Conservation (phyloP, 1,140 invertebrate species). For the Tenebrio molitor region DNA sequence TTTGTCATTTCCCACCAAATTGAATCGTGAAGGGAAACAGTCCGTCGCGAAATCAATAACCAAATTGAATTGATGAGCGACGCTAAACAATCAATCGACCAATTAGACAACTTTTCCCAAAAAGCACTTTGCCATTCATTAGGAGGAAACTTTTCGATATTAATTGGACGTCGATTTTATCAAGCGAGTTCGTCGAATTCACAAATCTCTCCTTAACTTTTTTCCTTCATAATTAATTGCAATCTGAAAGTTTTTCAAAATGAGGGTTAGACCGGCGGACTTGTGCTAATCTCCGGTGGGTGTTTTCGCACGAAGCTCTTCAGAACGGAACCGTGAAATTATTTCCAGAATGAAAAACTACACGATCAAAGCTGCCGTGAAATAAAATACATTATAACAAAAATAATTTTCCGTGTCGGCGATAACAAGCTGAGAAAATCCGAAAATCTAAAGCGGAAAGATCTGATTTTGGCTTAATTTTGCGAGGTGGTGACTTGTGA, state of each 20-base stretch:
- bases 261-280: not conserved
- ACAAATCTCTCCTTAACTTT: constrained; percentile 6
- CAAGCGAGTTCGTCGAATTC: constrained; percentile 17
- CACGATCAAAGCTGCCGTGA: constrained; percentile 36
- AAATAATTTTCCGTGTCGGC: constrained; percentile 42
- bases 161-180: constrained; percentile 36
- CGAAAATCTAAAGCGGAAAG: constrained; percentile 41
- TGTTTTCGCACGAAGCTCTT: constrained; percentile 22
- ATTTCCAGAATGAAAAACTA: constrained; percentile 33
- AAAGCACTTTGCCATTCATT: constrained; percentile 32
- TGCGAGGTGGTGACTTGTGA: constrained; percentile 56
- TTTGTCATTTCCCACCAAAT: constrained; percentile 43
- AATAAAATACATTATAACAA: constrained; percentile 43
- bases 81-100: constrained; percentile 33
- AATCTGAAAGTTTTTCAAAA: constrained; percentile 29
- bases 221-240: constrained; percentile 28
- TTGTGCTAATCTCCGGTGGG: constrained; percentile 10
- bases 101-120: constrained; percentile 30
- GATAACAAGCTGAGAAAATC: constrained; percentile 46
- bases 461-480: constrained; percentile 57
- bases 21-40: constrained; percentile 25
- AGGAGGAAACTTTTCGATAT: constrained; percentile 22
- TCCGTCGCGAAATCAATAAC: constrained; percentile 26
- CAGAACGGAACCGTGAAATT: constrained; percentile 36
- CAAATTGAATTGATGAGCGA: constrained; percentile 21